phyloP scores from a whole-genome alignment of 2,888 invertebrate genomes.

The Drosophila melanosoma region DNA sequence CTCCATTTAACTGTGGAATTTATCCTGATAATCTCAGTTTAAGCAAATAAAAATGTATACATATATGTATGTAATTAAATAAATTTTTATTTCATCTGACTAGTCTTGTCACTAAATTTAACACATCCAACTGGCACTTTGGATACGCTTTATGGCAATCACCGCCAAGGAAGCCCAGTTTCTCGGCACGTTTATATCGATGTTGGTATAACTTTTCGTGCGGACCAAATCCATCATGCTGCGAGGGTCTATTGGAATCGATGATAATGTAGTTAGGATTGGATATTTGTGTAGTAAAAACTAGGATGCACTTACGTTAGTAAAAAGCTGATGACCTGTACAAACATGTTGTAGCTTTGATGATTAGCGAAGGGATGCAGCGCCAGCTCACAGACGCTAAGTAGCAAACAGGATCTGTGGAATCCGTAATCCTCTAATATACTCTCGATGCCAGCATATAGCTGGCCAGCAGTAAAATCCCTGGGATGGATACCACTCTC shows the following conservation, averaged over 20 bases:
- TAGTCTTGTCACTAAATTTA: constrained; percentile 65
- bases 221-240: constrained; percentile 86
- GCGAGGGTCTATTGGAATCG: constrained; percentile 84
- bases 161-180: constrained; percentile 77
- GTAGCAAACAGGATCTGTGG: constrained; percentile 88
- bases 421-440: constrained; percentile 85
- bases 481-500: constrained; percentile 57
- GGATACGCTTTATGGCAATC: constrained; percentile 81
- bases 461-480: constrained; percentile 82
- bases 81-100: constrained; percentile 61
- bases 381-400: constrained; percentile 89
- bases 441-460: constrained; percentile 77
- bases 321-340: constrained; percentile 88
- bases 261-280: not conserved
- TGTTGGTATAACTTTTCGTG: constrained; percentile 84
- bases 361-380: constrained; percentile 87
- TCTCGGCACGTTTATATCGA: constrained; percentile 81
- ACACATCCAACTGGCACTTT: constrained; percentile 76
- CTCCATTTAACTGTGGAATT: not conserved
- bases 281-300: not conserved
- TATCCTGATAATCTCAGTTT: not conserved
- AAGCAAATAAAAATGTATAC: not conserved
- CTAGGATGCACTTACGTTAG: constrained; percentile 87
- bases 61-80: not conserved
- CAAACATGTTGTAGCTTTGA: constrained; percentile 86